Conservation (phyloP, 2,113 vertebrate genomes). For the Mastomys natalensis region DNA sequence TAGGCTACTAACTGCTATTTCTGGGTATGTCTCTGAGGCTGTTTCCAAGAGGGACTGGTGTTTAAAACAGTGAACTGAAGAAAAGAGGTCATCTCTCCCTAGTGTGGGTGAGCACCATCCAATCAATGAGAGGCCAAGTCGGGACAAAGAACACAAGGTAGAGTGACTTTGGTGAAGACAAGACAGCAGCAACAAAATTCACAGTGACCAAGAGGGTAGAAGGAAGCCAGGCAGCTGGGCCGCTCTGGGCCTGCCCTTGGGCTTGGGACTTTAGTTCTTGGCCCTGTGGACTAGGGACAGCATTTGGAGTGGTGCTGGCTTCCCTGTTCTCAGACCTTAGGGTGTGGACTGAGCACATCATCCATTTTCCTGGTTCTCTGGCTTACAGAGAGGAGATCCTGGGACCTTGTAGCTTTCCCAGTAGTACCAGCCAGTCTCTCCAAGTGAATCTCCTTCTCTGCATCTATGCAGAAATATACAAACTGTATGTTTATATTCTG, state of each 20-base stretch:
- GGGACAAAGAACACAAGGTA: neutral
- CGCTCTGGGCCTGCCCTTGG: neutral
- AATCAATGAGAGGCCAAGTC: rapidly evolving
- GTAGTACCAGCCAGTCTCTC: neutral
- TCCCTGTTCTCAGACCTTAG: neutral
- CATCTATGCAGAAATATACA: no score
- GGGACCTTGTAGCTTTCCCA: neutral
- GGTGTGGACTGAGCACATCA: neutral
- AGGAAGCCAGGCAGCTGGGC: neutral
- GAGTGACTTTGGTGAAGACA: neutral
- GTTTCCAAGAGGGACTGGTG: neutral
- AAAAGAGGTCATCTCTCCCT: neutral
- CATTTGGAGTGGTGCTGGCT: neutral
- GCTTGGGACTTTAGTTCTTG: neutral
- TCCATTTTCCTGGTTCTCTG: neutral
- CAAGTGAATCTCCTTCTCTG: neutral
- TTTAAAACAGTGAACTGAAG: neutral
- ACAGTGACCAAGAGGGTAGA: neutral
- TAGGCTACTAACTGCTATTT: neutral
- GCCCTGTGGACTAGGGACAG: neutral
- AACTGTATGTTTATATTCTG: neutral
- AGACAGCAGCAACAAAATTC: neutral
- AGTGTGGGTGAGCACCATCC: neutral
- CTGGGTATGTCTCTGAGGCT: neutral
- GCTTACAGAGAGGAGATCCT: neutral